Conservation (phyloP, 2,797 vertebrate genomes). For the Sebastes diploproa region DNA sequence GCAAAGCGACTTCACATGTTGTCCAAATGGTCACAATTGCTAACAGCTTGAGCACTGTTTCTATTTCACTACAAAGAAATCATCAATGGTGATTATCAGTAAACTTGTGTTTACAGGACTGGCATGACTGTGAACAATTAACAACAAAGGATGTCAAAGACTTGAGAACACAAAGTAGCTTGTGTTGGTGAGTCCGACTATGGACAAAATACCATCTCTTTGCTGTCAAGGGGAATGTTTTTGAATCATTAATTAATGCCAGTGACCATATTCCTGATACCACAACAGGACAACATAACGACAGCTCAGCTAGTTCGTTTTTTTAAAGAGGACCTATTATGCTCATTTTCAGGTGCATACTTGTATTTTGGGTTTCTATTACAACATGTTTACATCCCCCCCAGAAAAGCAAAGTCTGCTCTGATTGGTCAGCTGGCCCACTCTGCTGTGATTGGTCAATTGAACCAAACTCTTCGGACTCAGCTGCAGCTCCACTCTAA, state of each 20-base stretch:
- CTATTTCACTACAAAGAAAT: background rate
- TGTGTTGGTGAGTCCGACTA: background rate
- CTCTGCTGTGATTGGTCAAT: too few relatives aligned
- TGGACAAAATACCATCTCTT: background rate
- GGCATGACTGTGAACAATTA: background rate
- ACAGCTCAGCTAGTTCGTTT: background rate
- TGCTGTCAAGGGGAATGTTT: background rate
- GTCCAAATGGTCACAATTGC: slow-evolving; percentile 14
- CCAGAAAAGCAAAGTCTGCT: too few relatives aligned
- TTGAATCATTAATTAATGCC: background rate
- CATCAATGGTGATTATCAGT: background rate
- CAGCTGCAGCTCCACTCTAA: too few relatives aligned
- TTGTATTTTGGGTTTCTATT: too few relatives aligned
- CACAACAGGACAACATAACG: background rate
- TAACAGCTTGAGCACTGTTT: background rate
- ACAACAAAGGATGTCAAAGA: background rate
- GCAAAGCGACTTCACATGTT: slow-evolving; percentile 3
- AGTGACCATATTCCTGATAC: background rate
- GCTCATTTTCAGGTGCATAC: too few relatives aligned
- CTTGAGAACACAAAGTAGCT: background rate
- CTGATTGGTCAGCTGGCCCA: too few relatives aligned
- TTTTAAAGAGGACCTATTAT: too few relatives aligned
- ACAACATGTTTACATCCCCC: too few relatives aligned
- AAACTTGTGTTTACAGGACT: slow-evolving; percentile 14
- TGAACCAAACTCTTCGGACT: too few relatives aligned